These are phyloP conservation scores for Cybosia mesomella DNA, from an alignment of 2,888 invertebrate genomes.

Conservation along the genomic window DNA sequence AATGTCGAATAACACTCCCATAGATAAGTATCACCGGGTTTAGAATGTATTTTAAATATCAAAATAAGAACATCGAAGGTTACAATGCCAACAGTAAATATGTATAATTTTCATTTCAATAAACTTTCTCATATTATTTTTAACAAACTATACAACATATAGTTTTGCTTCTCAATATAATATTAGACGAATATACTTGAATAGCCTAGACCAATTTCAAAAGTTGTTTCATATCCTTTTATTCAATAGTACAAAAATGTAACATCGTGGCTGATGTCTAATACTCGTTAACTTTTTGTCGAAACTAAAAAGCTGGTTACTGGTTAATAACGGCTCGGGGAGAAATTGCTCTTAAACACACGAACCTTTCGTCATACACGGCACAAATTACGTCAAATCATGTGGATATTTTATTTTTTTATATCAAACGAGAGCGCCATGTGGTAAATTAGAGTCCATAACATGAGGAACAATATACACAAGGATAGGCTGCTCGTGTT, in stretches of 20 bases:
- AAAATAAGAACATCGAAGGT: constrained; percentile 35
- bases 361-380: constrained; percentile 79
- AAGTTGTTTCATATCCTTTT: constrained; percentile 49
- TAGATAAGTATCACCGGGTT: constrained; percentile 30
- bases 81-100: constrained; percentile 33
- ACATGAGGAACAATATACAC: constrained; percentile 76
- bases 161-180: constrained; percentile 22
- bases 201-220: constrained; percentile 32
- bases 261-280: constrained; percentile 57
- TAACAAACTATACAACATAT: constrained; percentile 22
- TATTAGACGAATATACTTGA: not conserved
- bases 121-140: constrained; percentile 28
- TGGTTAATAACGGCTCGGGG: constrained; percentile 75
- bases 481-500: constrained; percentile 64
- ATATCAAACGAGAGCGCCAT: constrained; percentile 72
- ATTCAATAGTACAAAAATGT: constrained; percentile 57
- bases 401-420: constrained; percentile 83
- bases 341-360: constrained; percentile 81
- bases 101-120: constrained; percentile 40
- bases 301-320: constrained; percentile 70
- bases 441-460: constrained; percentile 84
- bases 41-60: constrained; percentile 34
- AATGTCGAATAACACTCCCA: constrained; percentile 37
- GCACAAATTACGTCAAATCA: constrained; percentile 83
- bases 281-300: constrained; percentile 74